phyloP scores from a whole-genome alignment of 2,797 vertebrate species.

The Podarcis lilfordi region DNA sequence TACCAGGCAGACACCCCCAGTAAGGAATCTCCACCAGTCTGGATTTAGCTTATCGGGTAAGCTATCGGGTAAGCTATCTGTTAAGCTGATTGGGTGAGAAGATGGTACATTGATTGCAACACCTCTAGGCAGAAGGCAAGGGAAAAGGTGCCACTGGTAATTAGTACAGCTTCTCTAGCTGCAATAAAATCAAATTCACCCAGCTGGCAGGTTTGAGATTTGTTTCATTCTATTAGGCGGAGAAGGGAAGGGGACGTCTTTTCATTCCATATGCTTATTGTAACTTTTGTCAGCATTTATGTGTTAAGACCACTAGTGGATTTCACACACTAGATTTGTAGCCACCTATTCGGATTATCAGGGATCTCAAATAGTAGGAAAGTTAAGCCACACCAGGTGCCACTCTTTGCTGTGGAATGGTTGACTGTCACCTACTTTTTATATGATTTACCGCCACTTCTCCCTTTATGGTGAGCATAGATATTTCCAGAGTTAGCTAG shows the following conservation, averaged over 20 bases:
- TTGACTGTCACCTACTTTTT: neutral
- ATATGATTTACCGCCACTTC: neutral
- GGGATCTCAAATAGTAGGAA: neutral
- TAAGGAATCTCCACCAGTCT: conserved; percentile 96
- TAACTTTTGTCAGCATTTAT: neutral
- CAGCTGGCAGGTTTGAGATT: neutral
- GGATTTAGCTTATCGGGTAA: conserved; percentile 96
- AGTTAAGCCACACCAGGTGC: neutral
- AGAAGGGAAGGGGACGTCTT: neutral
- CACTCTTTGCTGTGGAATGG: neutral
- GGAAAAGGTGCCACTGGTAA: neutral
- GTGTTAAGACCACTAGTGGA: neutral
- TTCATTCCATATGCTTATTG: neutral
- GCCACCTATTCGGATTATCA: neutral
- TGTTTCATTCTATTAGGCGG: neutral
- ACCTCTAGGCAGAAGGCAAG: neutral
- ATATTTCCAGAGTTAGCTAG: neutral
- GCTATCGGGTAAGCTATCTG: conserved; percentile 85
- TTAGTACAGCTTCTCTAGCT: neutral
- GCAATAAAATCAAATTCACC: neutral
- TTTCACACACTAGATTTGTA: neutral
- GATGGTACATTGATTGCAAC: neutral
- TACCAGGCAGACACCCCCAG: conserved; percentile 86
- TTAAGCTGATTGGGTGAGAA: neutral
- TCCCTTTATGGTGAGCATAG: neutral